phyloP scores from a whole-genome alignment of 2,797 vertebrate species.

The Chlorospingus semifuscus region DNA sequence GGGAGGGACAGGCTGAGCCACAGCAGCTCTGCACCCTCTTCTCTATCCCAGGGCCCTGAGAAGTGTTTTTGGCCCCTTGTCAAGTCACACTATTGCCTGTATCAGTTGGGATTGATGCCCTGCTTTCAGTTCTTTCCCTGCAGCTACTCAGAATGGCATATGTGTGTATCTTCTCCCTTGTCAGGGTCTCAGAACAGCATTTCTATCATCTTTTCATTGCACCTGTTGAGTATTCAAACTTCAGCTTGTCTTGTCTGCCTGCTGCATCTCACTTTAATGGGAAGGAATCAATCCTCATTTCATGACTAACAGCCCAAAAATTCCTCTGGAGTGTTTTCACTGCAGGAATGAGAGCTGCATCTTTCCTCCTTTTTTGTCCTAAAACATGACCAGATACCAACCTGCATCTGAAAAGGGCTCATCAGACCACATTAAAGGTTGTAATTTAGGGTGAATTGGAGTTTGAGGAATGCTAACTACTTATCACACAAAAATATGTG shows the following conservation, averaged over 20 bases:
- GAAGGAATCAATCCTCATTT: background rate
- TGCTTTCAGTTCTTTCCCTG: background rate
- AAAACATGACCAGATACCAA: background rate
- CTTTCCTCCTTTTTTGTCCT: background rate
- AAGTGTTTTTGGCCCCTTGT: background rate
- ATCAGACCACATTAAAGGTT: background rate
- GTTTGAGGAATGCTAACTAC: background rate
- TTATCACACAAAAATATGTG: background rate
- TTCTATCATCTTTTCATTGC: background rate
- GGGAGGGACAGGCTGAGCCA: background rate
- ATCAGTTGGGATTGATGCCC: background rate
- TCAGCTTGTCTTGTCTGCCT: background rate
- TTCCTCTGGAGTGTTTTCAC: background rate
- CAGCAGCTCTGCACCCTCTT: background rate
- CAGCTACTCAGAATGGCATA: background rate
- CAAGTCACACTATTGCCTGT: background rate
- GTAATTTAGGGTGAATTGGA: background rate
- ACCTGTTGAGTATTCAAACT: background rate
- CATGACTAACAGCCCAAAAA: background rate
- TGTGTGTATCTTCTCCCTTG: background rate
- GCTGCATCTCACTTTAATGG: background rate
- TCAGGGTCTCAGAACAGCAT: background rate
- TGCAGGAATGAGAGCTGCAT: background rate
- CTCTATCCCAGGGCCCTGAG: background rate
- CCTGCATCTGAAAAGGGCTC: background rate